Evolutionary conservation across 1,140 invertebrate species (phyloP).

Genomic region (Listronotus oregonensis): DNA sequence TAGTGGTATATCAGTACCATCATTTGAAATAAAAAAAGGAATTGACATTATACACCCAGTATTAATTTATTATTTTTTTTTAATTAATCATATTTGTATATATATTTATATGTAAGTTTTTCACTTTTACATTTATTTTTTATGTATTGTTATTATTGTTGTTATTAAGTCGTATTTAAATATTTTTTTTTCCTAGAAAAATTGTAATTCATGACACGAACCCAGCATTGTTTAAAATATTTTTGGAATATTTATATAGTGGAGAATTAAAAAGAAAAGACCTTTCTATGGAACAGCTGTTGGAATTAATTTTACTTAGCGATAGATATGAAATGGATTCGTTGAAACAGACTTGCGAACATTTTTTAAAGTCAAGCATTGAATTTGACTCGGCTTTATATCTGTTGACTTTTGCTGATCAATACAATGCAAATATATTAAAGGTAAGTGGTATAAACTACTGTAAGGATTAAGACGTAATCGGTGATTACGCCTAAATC

Average conservation of each 20-base stretch:
- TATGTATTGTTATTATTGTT: no score
- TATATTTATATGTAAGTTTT: no score
- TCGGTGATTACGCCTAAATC: no score
- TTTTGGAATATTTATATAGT: slow-evolving; percentile 69
- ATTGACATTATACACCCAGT: no score
- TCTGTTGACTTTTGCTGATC: slow-evolving; percentile 69
- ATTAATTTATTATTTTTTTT: no score
- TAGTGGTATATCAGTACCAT: no score
- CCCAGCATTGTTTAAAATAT: slow-evolving; percentile 65
- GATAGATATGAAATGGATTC: slow-evolving; percentile 64
- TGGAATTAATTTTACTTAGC: slow-evolving; percentile 66
- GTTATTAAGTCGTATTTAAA: no score
- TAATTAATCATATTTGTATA: no score
- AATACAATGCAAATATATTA: slow-evolving; percentile 65
- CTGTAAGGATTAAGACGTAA: slow-evolving; percentile 11
- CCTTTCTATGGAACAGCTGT: slow-evolving; percentile 64
- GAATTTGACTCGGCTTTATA: slow-evolving; percentile 70
- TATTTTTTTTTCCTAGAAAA: slow-evolving; percentile 59
- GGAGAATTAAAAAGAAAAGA: slow-evolving; percentile 60
- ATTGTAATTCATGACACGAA: slow-evolving; percentile 70
- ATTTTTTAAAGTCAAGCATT: slow-evolving; percentile 62
- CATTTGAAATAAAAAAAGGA: no score
- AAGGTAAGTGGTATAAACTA: slow-evolving; percentile 62
- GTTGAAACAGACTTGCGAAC: slow-evolving; percentile 66
- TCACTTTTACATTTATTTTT: no score